These are phyloP conservation scores for Scatophagus argus DNA, from an alignment of 2,113 vertebrate genomes.

Conservation along the genomic window DNA sequence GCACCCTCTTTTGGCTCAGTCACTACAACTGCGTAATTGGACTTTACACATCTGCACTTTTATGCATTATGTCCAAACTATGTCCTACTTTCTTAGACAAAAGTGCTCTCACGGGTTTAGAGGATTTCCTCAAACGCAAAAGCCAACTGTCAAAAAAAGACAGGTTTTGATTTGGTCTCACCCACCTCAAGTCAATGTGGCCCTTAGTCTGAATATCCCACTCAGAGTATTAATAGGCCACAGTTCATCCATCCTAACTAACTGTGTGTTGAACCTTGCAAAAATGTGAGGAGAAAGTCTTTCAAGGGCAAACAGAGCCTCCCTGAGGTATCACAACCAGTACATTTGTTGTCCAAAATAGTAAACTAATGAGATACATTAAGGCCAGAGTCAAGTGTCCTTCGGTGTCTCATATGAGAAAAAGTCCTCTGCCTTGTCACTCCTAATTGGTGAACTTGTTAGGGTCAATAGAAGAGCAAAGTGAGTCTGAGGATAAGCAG, in stretches of 20 bases:
- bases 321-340: conserved; percentile 5
- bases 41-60: conserved; percentile 27
- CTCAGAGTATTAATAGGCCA: conserved; percentile 2
- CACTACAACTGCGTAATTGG: conserved; percentile 31
- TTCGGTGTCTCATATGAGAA: conserved; percentile 18
- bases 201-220: conserved; percentile 16
- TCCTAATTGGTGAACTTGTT: conserved; percentile 29
- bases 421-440: conserved; percentile 30
- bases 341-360: conserved; percentile 38
- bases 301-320: conserved; percentile 40
- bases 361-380: conserved; percentile 56
- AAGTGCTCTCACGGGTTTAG: conserved; percentile 3
- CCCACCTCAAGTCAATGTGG: neutral
- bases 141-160: conserved; percentile 19
- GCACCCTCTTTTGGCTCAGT: conserved; percentile 15
- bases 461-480: conserved; percentile 42
- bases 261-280: conserved; percentile 18
- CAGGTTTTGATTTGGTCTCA: conserved; percentile 3
- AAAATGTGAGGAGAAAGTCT: conserved; percentile 18
- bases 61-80: conserved; percentile 10
- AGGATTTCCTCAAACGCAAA: neutral
- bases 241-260: conserved; percentile 6
- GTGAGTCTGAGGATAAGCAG: conserved; percentile 29
- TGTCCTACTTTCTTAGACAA: conserved; percentile 25
- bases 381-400: conserved; percentile 44